Percentiles rank a stretch among this genome's conserved stretches.
Evolutionary conservation across 2,797 vertebrate genomes (phyloP).

Genomic region (Urocyon cinereoargenteus): DNA sequence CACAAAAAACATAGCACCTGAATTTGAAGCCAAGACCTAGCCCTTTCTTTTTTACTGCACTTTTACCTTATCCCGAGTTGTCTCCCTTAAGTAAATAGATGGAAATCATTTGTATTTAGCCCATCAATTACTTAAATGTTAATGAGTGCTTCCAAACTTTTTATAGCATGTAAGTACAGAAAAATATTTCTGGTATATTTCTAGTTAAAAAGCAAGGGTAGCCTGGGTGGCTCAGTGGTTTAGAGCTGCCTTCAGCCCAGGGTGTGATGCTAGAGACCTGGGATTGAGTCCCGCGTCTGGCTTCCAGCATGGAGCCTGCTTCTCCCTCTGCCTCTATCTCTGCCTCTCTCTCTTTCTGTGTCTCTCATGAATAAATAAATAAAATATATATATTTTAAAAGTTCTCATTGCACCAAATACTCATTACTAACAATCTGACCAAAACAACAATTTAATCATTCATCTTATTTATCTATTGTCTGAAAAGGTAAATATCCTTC

Average conservation of each 20-base stretch:
- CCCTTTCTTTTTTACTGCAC: background rate
- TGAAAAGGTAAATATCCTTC: background rate
- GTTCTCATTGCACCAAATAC: background rate
- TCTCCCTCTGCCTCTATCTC: too few relatives aligned
- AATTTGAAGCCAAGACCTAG: background rate
- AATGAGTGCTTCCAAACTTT: constrained; percentile 11
- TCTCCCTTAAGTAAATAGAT: background rate
- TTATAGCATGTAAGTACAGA: background rate
- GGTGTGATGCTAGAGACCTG: too few relatives aligned
- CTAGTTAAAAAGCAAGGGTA: background rate
- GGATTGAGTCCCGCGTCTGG: too few relatives aligned
- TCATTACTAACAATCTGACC: background rate
- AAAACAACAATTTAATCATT: background rate
- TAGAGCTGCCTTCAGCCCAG: too few relatives aligned
- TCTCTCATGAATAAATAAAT: too few relatives aligned
- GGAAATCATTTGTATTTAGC: background rate
- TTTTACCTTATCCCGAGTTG: background rate
- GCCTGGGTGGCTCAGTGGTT: too few relatives aligned
- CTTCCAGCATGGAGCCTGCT: too few relatives aligned
- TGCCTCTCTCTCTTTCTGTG: too few relatives aligned
- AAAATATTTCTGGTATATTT: constrained; percentile 19
- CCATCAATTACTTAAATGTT: background rate
- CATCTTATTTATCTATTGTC: background rate
- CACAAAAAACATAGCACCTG: background rate
- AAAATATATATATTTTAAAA: too few relatives aligned